These are phyloP conservation scores for Cheumatopsyche charites DNA, from an alignment of 1,140 invertebrate genomes.

Conservation along the genomic window DNA sequence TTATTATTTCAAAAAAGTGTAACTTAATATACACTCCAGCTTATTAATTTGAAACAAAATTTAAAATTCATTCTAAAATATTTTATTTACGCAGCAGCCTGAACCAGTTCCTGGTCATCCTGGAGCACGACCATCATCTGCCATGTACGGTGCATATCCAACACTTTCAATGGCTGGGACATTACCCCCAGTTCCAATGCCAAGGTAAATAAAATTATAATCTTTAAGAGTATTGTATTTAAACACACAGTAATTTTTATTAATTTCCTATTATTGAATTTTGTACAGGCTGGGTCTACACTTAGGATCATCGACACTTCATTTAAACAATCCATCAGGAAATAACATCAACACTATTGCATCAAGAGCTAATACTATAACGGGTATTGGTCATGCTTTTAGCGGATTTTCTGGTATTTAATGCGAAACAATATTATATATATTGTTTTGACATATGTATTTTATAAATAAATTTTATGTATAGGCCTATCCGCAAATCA, in stretches of 20 bases:
- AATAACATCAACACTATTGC: constrained; percentile 54
- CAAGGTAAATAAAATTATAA: constrained; percentile 57
- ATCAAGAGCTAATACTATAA: constrained; percentile 56
- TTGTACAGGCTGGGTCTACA: constrained; percentile 62
- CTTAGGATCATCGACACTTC: constrained; percentile 54
- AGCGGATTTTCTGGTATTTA: constrained; percentile 37
- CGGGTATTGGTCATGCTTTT: constrained; percentile 46
- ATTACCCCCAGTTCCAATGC: constrained; percentile 75
- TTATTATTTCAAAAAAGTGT: too few species aligned
- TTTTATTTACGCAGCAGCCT: constrained; percentile 46
- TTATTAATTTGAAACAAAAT: too few species aligned
- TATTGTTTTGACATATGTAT: not conserved
- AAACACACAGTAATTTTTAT: not conserved
- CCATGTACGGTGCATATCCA: constrained; percentile 79
- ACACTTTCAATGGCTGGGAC: constrained; percentile 61
- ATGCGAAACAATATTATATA: not conserved
- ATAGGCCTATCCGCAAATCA: constrained; percentile 24
- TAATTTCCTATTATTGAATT: not conserved
- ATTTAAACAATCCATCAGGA: constrained; percentile 53
- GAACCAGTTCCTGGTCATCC: constrained; percentile 49
- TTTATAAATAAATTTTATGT: constrained; percentile 12
- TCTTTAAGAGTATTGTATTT: not conserved
- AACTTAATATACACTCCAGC: too few species aligned
- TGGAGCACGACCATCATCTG: constrained; percentile 79
- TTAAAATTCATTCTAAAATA: constrained; percentile 6